Conservation (phyloP, 2,797 vertebrate species). For the Anguilla pacifica region DNA sequence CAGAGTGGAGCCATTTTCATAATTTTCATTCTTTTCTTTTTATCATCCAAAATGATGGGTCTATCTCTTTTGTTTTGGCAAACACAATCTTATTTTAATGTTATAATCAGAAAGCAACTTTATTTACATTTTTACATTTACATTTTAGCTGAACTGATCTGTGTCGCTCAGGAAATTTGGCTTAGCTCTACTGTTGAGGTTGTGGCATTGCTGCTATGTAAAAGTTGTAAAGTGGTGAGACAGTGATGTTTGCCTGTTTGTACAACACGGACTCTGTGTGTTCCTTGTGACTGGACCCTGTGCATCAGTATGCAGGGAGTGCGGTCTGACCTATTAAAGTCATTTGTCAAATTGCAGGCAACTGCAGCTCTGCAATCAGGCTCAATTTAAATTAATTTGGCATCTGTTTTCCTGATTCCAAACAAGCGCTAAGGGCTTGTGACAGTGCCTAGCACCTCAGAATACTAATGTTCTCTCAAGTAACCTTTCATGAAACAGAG, state of each 20-base stretch:
- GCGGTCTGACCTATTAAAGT: conserved; percentile 73
- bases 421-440: conserved; percentile 66
- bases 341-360: conserved; percentile 76
- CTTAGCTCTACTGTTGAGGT: not conserved
- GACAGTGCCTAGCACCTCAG: conserved; percentile 65
- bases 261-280: not conserved
- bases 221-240: not conserved
- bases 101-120: not conserved
- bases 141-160: not conserved
- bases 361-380: conserved; percentile 65
- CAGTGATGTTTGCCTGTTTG: not conserved
- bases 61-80: not conserved
- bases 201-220: not conserved
- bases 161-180: not conserved
- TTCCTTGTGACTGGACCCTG: not conserved
- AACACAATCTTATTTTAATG: not conserved
- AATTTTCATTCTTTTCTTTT: not conserved
- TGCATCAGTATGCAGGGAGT: conserved; percentile 65
- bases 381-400: conserved; percentile 75
- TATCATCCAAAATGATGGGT: not conserved
- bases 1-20: not conserved
- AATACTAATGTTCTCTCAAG: conserved; percentile 71
- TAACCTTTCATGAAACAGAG: conserved; percentile 44
- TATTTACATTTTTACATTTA: not conserved
- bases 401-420: conserved; percentile 74